Evolutionary conservation across 2,888 invertebrate species (phyloP).

Genomic region (Drosophila tanythrix): DNA sequence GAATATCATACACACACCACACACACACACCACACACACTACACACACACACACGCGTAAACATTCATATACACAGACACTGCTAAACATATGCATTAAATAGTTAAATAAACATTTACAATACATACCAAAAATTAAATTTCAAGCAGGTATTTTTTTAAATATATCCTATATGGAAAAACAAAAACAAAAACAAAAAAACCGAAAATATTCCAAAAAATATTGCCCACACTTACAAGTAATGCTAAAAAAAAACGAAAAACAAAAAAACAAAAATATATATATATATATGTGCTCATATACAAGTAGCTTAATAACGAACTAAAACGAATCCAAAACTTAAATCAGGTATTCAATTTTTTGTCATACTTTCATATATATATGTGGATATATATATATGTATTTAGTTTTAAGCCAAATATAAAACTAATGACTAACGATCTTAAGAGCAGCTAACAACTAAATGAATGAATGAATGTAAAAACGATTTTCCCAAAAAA

Average conservation of each 20-base stretch:
- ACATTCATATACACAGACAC: conserved; percentile 27
- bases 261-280: conserved; percentile 3
- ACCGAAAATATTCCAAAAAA: conserved; percentile 60
- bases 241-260: neutral
- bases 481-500: conserved; percentile 36
- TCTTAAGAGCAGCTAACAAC: conserved; percentile 34
- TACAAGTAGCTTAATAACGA: conserved; percentile 65
- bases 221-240: conserved; percentile 25
- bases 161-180: conserved; percentile 20
- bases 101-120: conserved; percentile 67
- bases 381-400: conserved; percentile 27
- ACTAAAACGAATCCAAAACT: conserved; percentile 78
- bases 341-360: conserved; percentile 78
- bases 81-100: conserved; percentile 51
- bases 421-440: conserved; percentile 32
- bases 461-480: conserved; percentile 29
- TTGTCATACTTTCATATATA: conserved; percentile 57
- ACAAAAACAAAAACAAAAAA: conserved; percentile 44
- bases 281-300: conserved; percentile 61
- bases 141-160: conserved; percentile 69
- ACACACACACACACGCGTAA: conserved; percentile 9
- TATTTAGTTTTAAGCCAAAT: conserved; percentile 56
- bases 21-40: conserved; percentile 14
- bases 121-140: conserved; percentile 68
- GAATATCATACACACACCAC: conserved; percentile 36